Percentiles rank a stretch among this genome's conserved stretches.
phyloP scores from a whole-genome alignment of 2,888 invertebrate genomes.

The Adineta ricciae region DNA sequence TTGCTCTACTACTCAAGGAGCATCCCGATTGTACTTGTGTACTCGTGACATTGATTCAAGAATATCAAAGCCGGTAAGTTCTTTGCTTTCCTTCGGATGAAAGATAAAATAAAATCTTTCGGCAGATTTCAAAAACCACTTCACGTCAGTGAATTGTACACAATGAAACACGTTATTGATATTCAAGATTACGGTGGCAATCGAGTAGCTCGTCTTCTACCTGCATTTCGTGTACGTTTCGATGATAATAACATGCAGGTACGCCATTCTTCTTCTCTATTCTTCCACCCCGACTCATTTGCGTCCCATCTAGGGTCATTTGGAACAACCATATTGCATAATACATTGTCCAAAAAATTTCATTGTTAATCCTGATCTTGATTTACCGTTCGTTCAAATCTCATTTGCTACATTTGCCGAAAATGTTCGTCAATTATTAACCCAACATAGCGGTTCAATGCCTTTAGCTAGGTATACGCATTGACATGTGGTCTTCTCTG shows the following conservation, averaged over 20 bases:
- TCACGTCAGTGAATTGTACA: slow-evolving; percentile 10
- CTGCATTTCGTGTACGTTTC: neutral
- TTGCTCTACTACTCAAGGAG: neutral
- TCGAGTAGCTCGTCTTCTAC: neutral
- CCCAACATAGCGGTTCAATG: slow-evolving; percentile 65
- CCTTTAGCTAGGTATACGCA: slow-evolving; percentile 66
- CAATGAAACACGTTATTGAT: slow-evolving; percentile 3
- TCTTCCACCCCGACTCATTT: too few species aligned
- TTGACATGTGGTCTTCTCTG: neutral
- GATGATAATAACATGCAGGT: neutral
- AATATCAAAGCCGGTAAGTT: slow-evolving; percentile 21
- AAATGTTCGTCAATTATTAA: slow-evolving; percentile 61
- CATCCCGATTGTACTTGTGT: slow-evolving; percentile 7
- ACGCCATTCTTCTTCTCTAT: neutral
- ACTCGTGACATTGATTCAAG: slow-evolving; percentile 10
- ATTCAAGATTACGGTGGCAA: slow-evolving; percentile 2
- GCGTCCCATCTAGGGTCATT: neutral
- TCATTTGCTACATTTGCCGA: slow-evolving; percentile 58
- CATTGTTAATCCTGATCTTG: slow-evolving; percentile 63
- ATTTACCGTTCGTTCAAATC: slow-evolving; percentile 57
- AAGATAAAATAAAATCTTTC: neutral
- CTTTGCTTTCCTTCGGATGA: neutral
- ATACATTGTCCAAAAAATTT: slow-evolving; percentile 64
- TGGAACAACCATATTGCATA: slow-evolving; percentile 57
- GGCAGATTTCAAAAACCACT: neutral